phyloP scores from a whole-genome alignment of 1,140 invertebrate genomes.

The Hesperophylax magnus region DNA sequence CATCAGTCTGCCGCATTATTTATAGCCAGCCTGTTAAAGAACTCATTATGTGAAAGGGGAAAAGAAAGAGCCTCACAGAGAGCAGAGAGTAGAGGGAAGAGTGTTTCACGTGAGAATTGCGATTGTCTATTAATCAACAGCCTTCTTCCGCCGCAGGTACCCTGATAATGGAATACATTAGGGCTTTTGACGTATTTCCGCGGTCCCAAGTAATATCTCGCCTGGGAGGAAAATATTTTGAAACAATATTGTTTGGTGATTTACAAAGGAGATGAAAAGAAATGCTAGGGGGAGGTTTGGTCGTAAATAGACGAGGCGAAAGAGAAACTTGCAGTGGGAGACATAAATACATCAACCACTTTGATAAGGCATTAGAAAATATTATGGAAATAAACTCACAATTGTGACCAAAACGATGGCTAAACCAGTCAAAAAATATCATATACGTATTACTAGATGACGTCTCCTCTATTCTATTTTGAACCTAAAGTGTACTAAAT shows the following conservation, averaged over 20 bases:
- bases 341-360: too few relatives aligned
- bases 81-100: conserved; percentile 2
- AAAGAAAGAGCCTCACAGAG: background rate
- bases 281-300: too few relatives aligned
- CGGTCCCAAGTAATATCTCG: background rate
- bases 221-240: background rate
- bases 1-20: conserved; percentile 23
- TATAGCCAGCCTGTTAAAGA: conserved; percentile 22
- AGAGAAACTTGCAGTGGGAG: too few relatives aligned
- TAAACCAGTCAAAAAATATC: too few relatives aligned
- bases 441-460: too few relatives aligned
- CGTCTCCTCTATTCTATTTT: too few relatives aligned
- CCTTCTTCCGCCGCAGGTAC: background rate
- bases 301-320: too few relatives aligned
- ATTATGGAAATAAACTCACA: too few relatives aligned
- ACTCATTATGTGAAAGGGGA: background rate
- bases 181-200: background rate
- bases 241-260: conserved; percentile 12
- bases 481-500: too few relatives aligned
- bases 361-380: too few relatives aligned
- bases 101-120: conserved; percentile 1
- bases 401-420: too few relatives aligned
- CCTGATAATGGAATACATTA: conserved; percentile 34
- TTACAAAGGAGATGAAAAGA: too few relatives aligned
- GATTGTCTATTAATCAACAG: conserved; percentile 29